Base-by-base conservation (phyloP, 2,113 vertebrate species). In the Mustela lutreola region DNA sequence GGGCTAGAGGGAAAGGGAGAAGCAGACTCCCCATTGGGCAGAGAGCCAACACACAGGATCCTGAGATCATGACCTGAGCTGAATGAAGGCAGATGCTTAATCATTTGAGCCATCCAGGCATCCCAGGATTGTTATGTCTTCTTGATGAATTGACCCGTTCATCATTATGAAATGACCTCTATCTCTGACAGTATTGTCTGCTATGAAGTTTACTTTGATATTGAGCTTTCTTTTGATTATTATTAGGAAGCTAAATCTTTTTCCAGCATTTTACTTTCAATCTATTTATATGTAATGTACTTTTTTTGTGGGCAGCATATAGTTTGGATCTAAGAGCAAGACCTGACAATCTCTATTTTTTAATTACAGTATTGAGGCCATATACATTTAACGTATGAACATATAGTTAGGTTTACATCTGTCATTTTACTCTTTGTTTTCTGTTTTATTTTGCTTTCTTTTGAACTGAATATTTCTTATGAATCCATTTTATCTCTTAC, bases 321-420 rank as follows among this genome's bases (percentile, higher is more conserved):
- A 62, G n/a, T 88, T 96, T 95, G 65, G 33, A 24, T 89, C 62
- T 45, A 90, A 85, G 31, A 97, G 24, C 73, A 89, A 84, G 79
- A 67, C 33, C 26, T 76, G n/a, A 81, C n/a, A 62, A 3, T 62
- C 58, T 56, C 60, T 84, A n/a, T 73, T 42, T 88, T 89, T 42
- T 82, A 82, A 26, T 80, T 42, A 9, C 21, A 11, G 28, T 86
- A 75, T 76, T 85, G 80, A 87, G 33, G 50, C 10, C 7, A 14
- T 91, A 60, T 45, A 26, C 65, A 75, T 89, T 92, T 70, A 71
- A 71, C 79, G n/a, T 92, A 39, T 79, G 78, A 82, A 48, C 7
- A 45, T 84, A 31, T 63, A 14, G 8, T 96, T 83, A 91, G 19
- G 14, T 78, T 96, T 88, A 89, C 60, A 22, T 78, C 31, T 63